Base-by-base conservation (phyloP, 2,888 invertebrate genomes). In the Apamea crenata region DNA sequence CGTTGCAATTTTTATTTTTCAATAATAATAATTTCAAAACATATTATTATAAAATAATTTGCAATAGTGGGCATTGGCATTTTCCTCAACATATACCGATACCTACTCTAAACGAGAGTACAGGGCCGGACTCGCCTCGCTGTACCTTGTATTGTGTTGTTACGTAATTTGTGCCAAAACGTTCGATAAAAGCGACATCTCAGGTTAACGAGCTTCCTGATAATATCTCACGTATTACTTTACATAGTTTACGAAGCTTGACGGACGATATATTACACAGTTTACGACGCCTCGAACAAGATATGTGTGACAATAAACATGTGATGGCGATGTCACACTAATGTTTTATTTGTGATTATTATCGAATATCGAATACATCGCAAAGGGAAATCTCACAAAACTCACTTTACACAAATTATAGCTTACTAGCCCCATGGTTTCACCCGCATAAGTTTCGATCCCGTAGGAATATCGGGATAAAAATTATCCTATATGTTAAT, bases 291-390 rank as follows among this genome's bases (percentile, higher is more conserved):
- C 73, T 85, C 75, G 25, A 67, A 70, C 50, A 56, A 73, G 66
- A 85, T 75, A 75, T 81, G 85, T 85, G 82, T 66, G 63, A 63
- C 82, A 78, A 73, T 81, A 81, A 85, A 85, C 75, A 78, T 10
- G 32, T 47, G 29, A 67, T 47, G 36, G 65, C 59, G 56, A 66
- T 36, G 47, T 18, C 25, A 69, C 10, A 14, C 36, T 25, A 66
- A 70, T 59, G 36, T 70, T 61, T 56, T 76, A 70, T 18, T 44
- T 36, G 25, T 25, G 36, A 61, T 50, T 44, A 29, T 29, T 59
- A 77, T 77, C 53, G 44, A 70, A 25, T 32, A 44, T 29, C 21
- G 12, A 59, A 29, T 25, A 80, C 8, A 29, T 29, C 21, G 66
- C 65, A 53, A 80, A 67, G 18, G 47, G 1, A 68, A 56, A 44